Percentiles rank a stretch among this genome's conserved stretches.
phyloP scores from a whole-genome alignment of 2,113 vertebrate genomes.

The Turdus rufiventris region DNA sequence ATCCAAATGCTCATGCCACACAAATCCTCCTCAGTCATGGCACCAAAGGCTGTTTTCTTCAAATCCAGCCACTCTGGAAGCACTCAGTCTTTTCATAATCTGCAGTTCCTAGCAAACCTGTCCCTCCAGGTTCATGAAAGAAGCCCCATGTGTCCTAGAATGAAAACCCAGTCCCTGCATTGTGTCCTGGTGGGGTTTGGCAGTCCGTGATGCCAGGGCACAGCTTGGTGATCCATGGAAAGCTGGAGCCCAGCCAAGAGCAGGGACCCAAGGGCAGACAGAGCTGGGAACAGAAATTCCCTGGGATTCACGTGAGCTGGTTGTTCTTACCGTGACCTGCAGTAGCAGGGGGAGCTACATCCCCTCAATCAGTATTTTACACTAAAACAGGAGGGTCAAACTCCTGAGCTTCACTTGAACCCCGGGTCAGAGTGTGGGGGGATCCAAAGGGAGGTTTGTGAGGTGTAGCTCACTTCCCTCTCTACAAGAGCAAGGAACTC shows the following conservation, averaged over 20 bases:
- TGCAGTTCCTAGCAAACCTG: background rate
- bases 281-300: background rate
- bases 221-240: background rate
- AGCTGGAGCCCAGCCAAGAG: background rate
- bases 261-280: background rate
- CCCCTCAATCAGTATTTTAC: background rate
- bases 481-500: background rate
- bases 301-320: background rate
- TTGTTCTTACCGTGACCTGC: background rate
- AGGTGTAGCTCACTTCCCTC: background rate
- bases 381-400: background rate
- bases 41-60: background rate
- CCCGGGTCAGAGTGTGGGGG: background rate
- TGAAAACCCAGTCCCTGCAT: background rate
- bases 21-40: background rate
- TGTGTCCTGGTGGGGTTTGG: background rate
- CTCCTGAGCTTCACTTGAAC: background rate
- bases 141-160: rapidly evolving
- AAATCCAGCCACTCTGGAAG: background rate
- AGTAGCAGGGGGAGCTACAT: background rate
- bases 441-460: background rate
- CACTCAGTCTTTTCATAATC: background rate
- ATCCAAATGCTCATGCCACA: background rate
- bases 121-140: background rate
- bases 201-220: background rate